Evolutionary conservation across 2,888 invertebrate genomes (phyloP), one percentile per base, ranked within the genome.

Genomic region (Eupithecia dodoneata): DNA sequence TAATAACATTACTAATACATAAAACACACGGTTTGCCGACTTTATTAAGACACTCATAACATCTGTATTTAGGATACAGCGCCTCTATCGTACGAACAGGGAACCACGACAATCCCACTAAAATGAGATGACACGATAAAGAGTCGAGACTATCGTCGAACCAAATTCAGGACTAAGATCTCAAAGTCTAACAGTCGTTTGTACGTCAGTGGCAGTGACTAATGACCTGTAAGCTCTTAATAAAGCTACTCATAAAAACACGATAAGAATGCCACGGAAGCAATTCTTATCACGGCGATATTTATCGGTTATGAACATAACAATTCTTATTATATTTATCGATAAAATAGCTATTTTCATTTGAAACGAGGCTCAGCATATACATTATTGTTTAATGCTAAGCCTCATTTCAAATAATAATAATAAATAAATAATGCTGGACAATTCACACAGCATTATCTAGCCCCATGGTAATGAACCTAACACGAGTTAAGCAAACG

Each of bases 201-300:
- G 55, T 55, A 55, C 18, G 55, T 7, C 9, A 59, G 9, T 63
- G 4, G 44, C 67, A n/a, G 3, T 18, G 15, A 44, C 67, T 69
- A 44, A 69, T 67, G 67, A 67, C 6, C 42, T 41, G 0, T 7
- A 42, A 67, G 67, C n/a, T 69, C 45, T 10, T 69, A 44, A 69
- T 69, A 69, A 47, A 70, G 18, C 13, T 18, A 70, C 47, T 47
- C 66, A 30, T 45, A 71, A 79, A 79, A 74, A 18, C 4, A 30
- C 85, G 87, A 87, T 89, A 88, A 85, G 76, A 82, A 75, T 65
- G 75, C 81, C 81, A 84, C 88, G 89, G 90, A 89, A 89, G 88
- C 84, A 73, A 78, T 75, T 80, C 83, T 89, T 90, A 89, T 90
- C 89, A 76, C n/a, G 65, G 42, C 74, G 41, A 71, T 71, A 75